Evolutionary conservation across 1,140 invertebrate genomes (phyloP).

Genomic region (Pseudomyrmex cubaensis): DNA sequence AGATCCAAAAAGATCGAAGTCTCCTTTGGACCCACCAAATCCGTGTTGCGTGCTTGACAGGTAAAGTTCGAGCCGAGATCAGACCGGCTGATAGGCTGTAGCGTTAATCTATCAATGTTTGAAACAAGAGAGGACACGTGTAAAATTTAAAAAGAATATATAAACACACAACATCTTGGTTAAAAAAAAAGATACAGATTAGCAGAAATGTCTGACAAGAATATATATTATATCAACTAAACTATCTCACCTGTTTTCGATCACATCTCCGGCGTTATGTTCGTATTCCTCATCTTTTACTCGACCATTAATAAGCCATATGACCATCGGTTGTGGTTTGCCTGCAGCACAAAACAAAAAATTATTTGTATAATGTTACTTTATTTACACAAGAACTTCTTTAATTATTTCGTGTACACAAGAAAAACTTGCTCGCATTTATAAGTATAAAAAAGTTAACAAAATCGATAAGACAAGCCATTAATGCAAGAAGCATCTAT

Average conservation of each 20-base stretch:
- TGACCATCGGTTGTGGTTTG: constrained; percentile 85
- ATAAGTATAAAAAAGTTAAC: too few relatives aligned
- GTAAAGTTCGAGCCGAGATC: constrained; percentile 93
- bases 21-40: constrained; percentile 91
- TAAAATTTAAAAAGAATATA: constrained; percentile 3
- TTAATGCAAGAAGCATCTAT: too few relatives aligned
- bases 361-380: background rate
- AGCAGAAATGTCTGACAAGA: background rate
- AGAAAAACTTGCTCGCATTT: too few relatives aligned
- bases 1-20: constrained; percentile 91
- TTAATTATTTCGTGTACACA: background rate
- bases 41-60: constrained; percentile 93
- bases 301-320: constrained; percentile 90
- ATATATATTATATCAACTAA: background rate
- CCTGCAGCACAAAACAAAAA: constrained; percentile 80
- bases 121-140: too few relatives aligned
- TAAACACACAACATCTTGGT: background rate
- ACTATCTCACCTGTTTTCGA: constrained; percentile 88
- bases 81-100: constrained; percentile 90
- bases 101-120: constrained; percentile 86
- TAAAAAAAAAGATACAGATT: background rate
- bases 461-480: too few relatives aligned
- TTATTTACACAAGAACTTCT: background rate
- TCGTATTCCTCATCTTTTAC: constrained; percentile 92
- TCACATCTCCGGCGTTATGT: constrained; percentile 92